A percentile compares a stretch with the other conserved stretches of the same genome.
These are phyloP conservation scores for Colossoma macropomum DNA, from an alignment of 2,113 vertebrate species.

Conservation along the genomic window DNA sequence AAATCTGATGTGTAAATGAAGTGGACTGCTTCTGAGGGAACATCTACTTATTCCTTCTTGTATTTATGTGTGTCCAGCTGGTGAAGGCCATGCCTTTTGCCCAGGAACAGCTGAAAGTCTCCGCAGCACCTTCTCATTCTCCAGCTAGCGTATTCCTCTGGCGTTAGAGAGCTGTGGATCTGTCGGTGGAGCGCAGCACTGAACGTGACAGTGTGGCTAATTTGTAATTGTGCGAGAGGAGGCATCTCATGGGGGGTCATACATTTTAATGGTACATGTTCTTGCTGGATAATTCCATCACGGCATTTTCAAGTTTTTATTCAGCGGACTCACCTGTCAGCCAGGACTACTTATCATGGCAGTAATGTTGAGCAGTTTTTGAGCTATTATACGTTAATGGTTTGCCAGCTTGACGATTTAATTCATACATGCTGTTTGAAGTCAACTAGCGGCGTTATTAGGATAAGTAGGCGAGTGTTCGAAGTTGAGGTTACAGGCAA, in stretches of 20 bases:
- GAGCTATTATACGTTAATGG: slow-evolving; percentile 80
- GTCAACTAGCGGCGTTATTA: slow-evolving; percentile 68
- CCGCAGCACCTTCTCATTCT: not conserved
- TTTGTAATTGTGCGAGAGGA: slow-evolving; percentile 73
- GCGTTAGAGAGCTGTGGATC: not conserved
- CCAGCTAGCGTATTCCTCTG: not conserved
- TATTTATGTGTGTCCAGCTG: too few relatives aligned
- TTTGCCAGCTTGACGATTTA: slow-evolving; percentile 78
- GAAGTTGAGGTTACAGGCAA: slow-evolving; percentile 56
- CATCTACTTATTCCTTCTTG: too few relatives aligned
- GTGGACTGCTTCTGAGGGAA: too few relatives aligned
- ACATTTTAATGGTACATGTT: slow-evolving; percentile 77
- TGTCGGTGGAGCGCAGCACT: slow-evolving; percentile 34
- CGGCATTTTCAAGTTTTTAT: slow-evolving; percentile 68
- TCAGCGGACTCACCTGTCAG: slow-evolving; percentile 76
- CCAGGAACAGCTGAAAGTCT: not conserved
- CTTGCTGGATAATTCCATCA: slow-evolving; percentile 72
- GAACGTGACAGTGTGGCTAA: slow-evolving; percentile 74
- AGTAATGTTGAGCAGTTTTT: slow-evolving; percentile 71
- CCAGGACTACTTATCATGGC: slow-evolving; percentile 74
- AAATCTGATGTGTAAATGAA: not conserved
- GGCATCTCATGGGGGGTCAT: slow-evolving; percentile 70
- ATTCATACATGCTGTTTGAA: slow-evolving; percentile 77
- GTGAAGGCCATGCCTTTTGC: too few relatives aligned
- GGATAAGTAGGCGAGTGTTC: slow-evolving; percentile 55